Evolutionary conservation across 1,140 invertebrate genomes (phyloP).

Genomic region (Condylostylus longicornis): DNA sequence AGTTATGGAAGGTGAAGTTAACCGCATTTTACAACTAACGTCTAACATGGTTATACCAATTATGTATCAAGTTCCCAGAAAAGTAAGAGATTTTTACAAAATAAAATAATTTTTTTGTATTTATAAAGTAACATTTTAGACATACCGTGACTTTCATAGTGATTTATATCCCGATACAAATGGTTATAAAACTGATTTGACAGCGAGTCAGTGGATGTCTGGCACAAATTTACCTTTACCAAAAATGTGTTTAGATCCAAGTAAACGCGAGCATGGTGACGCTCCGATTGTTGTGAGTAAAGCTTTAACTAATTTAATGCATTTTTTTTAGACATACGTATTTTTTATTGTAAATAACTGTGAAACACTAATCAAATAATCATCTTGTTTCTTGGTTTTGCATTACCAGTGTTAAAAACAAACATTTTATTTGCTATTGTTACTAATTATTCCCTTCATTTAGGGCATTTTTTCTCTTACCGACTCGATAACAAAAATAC

Average conservation of each 20-base stretch:
- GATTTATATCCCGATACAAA: slow-evolving; percentile 83
- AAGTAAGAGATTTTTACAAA: slow-evolving; percentile 36
- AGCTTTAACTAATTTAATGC: no score
- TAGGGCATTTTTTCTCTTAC: no score
- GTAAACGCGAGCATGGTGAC: slow-evolving; percentile 41
- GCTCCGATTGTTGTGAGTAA: slow-evolving; percentile 45
- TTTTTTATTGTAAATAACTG: no score
- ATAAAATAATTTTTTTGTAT: not conserved
- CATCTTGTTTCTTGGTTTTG: no score
- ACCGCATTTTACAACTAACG: slow-evolving; percentile 71
- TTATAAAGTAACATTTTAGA: slow-evolving; percentile 36
- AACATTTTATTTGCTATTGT: no score
- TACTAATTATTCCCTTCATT: no score
- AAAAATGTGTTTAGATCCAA: slow-evolving; percentile 67
- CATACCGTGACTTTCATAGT: slow-evolving; percentile 83
- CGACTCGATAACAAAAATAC: no score
- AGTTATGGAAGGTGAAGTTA: slow-evolving; percentile 91
- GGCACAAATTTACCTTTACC: slow-evolving; percentile 52
- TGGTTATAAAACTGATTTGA: slow-evolving; percentile 57
- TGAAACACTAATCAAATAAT: no score
- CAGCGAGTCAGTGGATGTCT: slow-evolving; percentile 60
- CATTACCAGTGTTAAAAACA: no score
- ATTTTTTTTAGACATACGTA: no score
- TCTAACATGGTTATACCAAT: slow-evolving; percentile 75
- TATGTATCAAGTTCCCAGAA: slow-evolving; percentile 86